phyloP scores from a whole-genome alignment of 1,140 invertebrate species.

The Camponotus pennsylvanicus region DNA sequence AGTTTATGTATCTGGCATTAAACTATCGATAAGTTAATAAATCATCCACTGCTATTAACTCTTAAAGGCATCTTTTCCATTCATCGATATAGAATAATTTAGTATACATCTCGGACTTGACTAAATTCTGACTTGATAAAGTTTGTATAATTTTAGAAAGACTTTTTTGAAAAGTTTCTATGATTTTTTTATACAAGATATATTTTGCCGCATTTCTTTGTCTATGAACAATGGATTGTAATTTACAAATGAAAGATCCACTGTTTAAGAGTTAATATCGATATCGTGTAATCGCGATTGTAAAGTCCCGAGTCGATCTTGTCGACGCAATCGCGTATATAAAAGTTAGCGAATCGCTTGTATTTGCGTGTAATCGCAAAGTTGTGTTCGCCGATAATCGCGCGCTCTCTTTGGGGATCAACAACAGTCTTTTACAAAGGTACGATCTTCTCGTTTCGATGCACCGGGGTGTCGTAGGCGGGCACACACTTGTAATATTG shows the following conservation, averaged over 20 bases:
- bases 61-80: constrained; percentile 1
- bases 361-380: background rate
- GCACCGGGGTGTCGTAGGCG: constrained; percentile 80
- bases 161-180: background rate
- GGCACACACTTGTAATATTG: constrained; percentile 85
- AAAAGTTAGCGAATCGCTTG: constrained; percentile 27
- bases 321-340: constrained; percentile 17
- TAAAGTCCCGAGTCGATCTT: background rate
- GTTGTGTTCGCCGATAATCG: background rate
- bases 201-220: background rate
- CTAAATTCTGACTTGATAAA: background rate
- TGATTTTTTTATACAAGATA: background rate
- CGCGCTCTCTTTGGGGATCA: constrained; percentile 29
- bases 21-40: constrained; percentile 29
- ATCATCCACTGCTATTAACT: constrained; percentile 26
- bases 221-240: background rate
- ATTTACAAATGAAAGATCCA: constrained; percentile 19
- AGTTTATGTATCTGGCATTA: background rate
- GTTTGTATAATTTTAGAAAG: background rate
- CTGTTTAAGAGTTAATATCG: constrained; percentile 36
- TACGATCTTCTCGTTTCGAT: constrained; percentile 81
- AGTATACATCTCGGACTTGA: background rate
- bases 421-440: constrained; percentile 76
- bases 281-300: background rate
- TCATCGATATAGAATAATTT: constrained; percentile 9